Evolutionary conservation across 2,888 invertebrate species (phyloP).

Genomic region (Steinernema scapterisci): DNA sequence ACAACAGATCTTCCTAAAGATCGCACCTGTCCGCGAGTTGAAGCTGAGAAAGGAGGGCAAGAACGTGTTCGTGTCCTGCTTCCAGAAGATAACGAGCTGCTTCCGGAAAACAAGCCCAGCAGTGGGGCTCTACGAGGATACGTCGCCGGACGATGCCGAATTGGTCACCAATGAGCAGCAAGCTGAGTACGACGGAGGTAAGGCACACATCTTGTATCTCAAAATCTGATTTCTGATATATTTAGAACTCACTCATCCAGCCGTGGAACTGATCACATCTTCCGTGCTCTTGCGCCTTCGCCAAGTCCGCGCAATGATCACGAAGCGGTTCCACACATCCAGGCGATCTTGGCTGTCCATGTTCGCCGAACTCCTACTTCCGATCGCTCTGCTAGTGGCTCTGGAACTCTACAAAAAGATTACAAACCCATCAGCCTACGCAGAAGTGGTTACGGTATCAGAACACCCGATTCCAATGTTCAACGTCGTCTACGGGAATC

Average conservation of each 20-base stretch:
- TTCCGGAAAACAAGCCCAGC: constrained; percentile 7
- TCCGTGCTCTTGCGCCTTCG: constrained; percentile 36
- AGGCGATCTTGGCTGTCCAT: constrained; percentile 49
- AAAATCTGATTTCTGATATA: not conserved
- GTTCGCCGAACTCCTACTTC: constrained; percentile 52
- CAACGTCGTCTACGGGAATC: constrained; percentile 50
- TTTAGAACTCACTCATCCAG: constrained; percentile 47
- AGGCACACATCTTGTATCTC: constrained; percentile 13
- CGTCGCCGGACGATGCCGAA: not conserved
- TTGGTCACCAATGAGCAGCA: constrained; percentile 27
- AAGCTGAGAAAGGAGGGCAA: constrained; percentile 37
- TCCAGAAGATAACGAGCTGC: not conserved
- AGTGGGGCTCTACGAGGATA: not conserved
- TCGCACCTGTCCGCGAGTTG: constrained; percentile 45
- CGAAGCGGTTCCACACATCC: constrained; percentile 51
- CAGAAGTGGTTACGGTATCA: constrained; percentile 37
- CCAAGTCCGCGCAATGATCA: constrained; percentile 56
- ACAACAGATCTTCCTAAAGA: constrained; percentile 51
- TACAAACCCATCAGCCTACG: constrained; percentile 34
- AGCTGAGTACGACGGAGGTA: constrained; percentile 20
- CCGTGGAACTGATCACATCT: constrained; percentile 38
- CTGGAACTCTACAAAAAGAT: constrained; percentile 54
- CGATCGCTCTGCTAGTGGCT: constrained; percentile 50
- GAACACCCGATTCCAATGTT: constrained; percentile 50
- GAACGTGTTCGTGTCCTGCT: not conserved